phyloP scores from a whole-genome alignment of 2,797 vertebrate species.

The Luscinia megarhynchos region DNA sequence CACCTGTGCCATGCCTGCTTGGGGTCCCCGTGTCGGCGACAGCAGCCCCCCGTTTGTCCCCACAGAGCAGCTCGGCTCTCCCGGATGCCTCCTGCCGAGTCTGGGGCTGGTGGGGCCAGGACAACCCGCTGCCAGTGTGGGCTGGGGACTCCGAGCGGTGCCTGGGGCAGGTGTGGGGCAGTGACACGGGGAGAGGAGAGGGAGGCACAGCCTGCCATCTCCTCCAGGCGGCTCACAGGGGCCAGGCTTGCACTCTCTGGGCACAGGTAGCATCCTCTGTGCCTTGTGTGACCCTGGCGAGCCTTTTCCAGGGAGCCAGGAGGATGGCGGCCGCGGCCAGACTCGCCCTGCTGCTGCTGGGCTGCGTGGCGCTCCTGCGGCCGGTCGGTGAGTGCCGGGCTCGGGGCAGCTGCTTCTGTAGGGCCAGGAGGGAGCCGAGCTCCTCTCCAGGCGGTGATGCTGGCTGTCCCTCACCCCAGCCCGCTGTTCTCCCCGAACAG shows the following conservation, averaged over 20 bases:
- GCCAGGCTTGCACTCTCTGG: neutral
- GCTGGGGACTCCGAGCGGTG: rapidly evolving
- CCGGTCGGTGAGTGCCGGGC: neutral
- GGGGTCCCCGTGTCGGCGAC: rapidly evolving
- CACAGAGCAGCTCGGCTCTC: neutral
- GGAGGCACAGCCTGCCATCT: neutral
- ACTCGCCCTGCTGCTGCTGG: slow-evolving; percentile 12
- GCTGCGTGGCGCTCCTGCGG: neutral
- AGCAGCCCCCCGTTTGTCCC: neutral
- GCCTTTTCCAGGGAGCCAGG: neutral
- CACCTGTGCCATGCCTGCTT: neutral
- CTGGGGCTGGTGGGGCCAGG: neutral
- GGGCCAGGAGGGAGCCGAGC: rapidly evolving
- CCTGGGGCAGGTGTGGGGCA: rapidly evolving
- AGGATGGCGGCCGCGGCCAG: neutral
- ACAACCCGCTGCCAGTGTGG: neutral
- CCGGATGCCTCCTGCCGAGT: rapidly evolving
- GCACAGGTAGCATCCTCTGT: neutral
- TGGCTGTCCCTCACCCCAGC: neutral
- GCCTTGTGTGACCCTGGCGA: neutral
- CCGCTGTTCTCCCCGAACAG: neutral
- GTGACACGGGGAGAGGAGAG: neutral
- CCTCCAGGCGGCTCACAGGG: neutral
- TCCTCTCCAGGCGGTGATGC: rapidly evolving
- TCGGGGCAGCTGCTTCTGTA: rapidly evolving